These are phyloP conservation scores for Steinernema carpocapsae DNA, from an alignment of 2,888 invertebrate species.

Conservation along the genomic window DNA sequence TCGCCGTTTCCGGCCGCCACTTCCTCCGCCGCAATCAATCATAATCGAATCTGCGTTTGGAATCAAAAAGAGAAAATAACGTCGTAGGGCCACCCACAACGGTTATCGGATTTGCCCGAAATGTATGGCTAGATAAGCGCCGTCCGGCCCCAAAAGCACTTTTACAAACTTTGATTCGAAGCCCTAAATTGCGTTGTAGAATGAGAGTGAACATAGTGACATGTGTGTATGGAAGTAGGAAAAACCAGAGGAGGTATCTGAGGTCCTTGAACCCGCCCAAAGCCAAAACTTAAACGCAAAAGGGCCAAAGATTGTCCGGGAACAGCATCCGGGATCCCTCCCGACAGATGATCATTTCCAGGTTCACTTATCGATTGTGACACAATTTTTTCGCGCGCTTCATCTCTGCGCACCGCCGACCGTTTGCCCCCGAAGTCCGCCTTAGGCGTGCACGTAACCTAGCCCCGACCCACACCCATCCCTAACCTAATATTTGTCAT, in stretches of 20 bases:
- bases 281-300: too few species aligned
- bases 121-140: background rate
- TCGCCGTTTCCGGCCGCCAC: slow-evolving; percentile 14
- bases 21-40: slow-evolving; percentile 3
- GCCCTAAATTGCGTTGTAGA: too few species aligned
- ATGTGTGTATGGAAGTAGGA: too few species aligned
- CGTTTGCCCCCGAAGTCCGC: slow-evolving; percentile 10
- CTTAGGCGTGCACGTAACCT: slow-evolving; percentile 33
- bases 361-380: slow-evolving; percentile 24
- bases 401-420: slow-evolving; percentile 11
- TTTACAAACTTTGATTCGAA: too few species aligned
- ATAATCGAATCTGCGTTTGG: slow-evolving; percentile 24
- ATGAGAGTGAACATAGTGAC: too few species aligned
- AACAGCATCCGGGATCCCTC: background rate
- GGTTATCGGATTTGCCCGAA: slow-evolving; percentile 16
- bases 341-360: slow-evolving; percentile 19
- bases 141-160: too few species aligned
- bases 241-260: too few species aligned
- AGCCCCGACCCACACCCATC: slow-evolving; percentile 29
- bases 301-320: too few species aligned
- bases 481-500: slow-evolving; percentile 35
- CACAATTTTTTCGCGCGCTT: slow-evolving; percentile 34
- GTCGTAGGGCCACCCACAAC: slow-evolving; percentile 12
- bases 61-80: slow-evolving; percentile 27
- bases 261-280: too few species aligned